Conservation (phyloP, 23 tunicate species). For the Ascidia mentula region DNA sequence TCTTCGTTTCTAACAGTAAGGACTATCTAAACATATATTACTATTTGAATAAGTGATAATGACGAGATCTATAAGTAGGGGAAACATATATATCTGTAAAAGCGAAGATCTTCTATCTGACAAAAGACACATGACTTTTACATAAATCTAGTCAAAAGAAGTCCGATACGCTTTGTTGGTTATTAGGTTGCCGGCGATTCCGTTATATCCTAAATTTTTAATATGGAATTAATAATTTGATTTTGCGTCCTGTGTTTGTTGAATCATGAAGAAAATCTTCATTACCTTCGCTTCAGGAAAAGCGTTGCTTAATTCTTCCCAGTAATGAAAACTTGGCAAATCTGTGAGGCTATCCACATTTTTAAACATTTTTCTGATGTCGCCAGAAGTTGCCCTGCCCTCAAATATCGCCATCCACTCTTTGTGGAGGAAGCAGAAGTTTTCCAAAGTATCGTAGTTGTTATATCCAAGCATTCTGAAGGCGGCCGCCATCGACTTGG, state of each 20-base stretch:
- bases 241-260: no score
- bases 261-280: background rate
- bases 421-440: background rate
- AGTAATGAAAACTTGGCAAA: background rate
- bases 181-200: no score
- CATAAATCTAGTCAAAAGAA: no score
- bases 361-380: background rate
- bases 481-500: background rate
- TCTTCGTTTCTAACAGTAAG: background rate
- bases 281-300: conserved; percentile 3
- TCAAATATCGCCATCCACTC: background rate
- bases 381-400: background rate
- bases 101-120: no score
- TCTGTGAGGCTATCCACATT: background rate
- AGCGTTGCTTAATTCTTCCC: background rate
- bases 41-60: background rate
- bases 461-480: background rate
- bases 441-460: background rate
- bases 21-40: background rate
- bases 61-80: no score
- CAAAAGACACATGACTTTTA: no score
- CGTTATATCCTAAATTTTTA: no score
- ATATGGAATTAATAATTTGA: no score
- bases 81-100: no score
- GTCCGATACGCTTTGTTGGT: no score